Base-by-base conservation (phyloP, 2,888 invertebrate species). In the Hemaris fuciformis region DNA sequence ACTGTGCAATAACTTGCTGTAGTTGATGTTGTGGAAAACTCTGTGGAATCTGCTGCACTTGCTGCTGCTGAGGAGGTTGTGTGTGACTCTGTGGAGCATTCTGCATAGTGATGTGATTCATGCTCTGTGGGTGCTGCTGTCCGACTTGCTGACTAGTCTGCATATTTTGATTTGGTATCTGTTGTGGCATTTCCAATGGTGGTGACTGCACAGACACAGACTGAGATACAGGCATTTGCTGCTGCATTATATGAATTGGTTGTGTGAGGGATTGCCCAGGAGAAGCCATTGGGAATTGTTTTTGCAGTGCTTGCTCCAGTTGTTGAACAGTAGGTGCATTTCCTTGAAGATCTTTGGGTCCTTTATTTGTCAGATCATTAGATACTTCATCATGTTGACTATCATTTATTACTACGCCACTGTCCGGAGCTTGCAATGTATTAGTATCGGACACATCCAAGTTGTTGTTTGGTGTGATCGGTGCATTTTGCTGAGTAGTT, bases 21-120 rank as follows among this genome's bases (percentile, higher is more conserved):
- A 93, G 70, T 70, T 93, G 93, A 73, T 92, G 92, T 70, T 93
- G 93, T 0, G 93, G 91, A 75, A 92, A 93, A 74, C 93, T 93
- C 75, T 93, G 93, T 15, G 93, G 90, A 63, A 93, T 90, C 65
- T 92, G 93, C 68, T 92, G 93, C 42, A 93, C 89, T 81, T 91
- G 91, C 66, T 91, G 93, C 65, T 87, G 91, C 66, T 89, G 93
- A 0, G 86, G 74, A 43, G 83, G 83, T 64, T 86, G 91, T 3
- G 85, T 87, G 66, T 86, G 90, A 70, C 69, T 85, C 64, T 87
- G 88, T 15, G 84, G 75, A 43, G 89, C 75, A 76, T 88, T 91
- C 67, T 91, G 92, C 88, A 92, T 87, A 53, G 89, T 89, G 61
- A 93, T 90, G 72, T 93, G 93, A 20, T 91, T 91, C 93, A 93